A percentile compares a stretch with the other conserved stretches of the same genome.
phyloP scores from a whole-genome alignment of 2,888 invertebrate genomes.

The Protodeltote pygarga region DNA sequence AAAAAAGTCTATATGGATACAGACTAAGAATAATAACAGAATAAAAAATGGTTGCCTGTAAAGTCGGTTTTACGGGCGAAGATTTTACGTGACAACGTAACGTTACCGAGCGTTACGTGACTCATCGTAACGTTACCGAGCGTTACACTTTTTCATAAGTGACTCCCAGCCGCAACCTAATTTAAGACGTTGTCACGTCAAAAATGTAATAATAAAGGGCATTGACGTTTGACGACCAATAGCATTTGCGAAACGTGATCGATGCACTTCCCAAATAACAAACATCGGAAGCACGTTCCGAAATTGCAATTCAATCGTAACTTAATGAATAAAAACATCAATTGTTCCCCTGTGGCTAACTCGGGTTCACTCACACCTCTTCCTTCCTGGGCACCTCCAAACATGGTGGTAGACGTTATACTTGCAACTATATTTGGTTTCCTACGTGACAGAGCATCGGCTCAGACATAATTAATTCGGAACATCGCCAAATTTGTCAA shows the following conservation, averaged over 20 bases:
- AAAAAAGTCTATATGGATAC: too few relatives aligned
- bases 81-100: too few relatives aligned
- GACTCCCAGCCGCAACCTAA: too few relatives aligned
- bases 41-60: too few relatives aligned
- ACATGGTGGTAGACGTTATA: conserved; percentile 71
- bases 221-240: conserved; percentile 23
- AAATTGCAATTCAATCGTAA: conserved; percentile 75
- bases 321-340: conserved; percentile 58
- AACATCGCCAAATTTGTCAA: conserved; percentile 75
- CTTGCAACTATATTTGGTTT: conserved; percentile 77
- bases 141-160: too few relatives aligned
- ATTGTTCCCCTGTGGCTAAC: conserved; percentile 56
- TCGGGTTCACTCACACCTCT: conserved; percentile 78
- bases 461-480: conserved; percentile 77
- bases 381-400: conserved; percentile 78
- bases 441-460: conserved; percentile 79
- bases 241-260: conserved; percentile 55
- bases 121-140: too few relatives aligned
- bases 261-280: conserved; percentile 66
- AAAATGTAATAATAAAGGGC: conserved; percentile 4
- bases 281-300: conserved; percentile 72
- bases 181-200: too few relatives aligned
- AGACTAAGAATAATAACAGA: too few relatives aligned
- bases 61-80: too few relatives aligned
- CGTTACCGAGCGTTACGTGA: too few relatives aligned